A percentile compares a stretch with the other conserved stretches of the same genome.
Evolutionary conservation across 1,140 invertebrate species (phyloP).

Genomic region (Drosophila pseudoananassae): DNA sequence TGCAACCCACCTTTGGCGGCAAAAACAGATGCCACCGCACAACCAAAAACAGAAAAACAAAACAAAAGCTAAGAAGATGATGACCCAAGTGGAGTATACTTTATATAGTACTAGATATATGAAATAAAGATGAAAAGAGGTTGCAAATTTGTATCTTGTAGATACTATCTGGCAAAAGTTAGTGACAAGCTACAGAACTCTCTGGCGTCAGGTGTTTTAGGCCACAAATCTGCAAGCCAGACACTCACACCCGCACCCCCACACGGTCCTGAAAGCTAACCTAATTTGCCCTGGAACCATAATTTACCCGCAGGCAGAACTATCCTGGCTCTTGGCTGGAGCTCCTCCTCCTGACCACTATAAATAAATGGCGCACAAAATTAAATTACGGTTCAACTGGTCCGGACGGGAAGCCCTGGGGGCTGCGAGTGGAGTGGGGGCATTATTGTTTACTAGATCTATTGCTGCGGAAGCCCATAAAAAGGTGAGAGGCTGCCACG

Average conservation of each 20-base stretch:
- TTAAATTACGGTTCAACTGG: constrained; percentile 76
- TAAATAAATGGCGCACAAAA: constrained; percentile 78
- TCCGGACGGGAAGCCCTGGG: constrained; percentile 7
- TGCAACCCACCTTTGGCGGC: constrained; percentile 13
- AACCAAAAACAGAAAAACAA: constrained; percentile 37
- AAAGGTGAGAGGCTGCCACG: constrained; percentile 32
- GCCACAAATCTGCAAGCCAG: background rate
- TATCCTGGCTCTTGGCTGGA: constrained; percentile 34
- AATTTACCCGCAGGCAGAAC: constrained; percentile 48
- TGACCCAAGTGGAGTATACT: background rate
- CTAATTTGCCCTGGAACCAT: constrained; percentile 48
- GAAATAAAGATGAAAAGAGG: too few species aligned
- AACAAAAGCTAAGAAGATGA: constrained; percentile 4
- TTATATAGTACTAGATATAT: too few species aligned
- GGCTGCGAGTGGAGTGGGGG: background rate
- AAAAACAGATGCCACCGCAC: constrained; percentile 67
- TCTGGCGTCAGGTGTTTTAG: constrained; percentile 18
- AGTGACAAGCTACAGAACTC: too few species aligned
- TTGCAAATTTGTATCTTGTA: too few species aligned
- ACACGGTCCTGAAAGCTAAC: constrained; percentile 36
- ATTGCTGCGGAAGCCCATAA: constrained; percentile 75
- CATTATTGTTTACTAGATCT: constrained; percentile 68
- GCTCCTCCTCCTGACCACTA: constrained; percentile 45
- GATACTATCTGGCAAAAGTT: too few species aligned
- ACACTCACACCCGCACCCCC: background rate